A percentile compares a stretch with the other conserved stretches of the same genome.
Evolutionary conservation across 2,888 invertebrate species (phyloP).

Genomic region (Nomada hirtipes): DNA sequence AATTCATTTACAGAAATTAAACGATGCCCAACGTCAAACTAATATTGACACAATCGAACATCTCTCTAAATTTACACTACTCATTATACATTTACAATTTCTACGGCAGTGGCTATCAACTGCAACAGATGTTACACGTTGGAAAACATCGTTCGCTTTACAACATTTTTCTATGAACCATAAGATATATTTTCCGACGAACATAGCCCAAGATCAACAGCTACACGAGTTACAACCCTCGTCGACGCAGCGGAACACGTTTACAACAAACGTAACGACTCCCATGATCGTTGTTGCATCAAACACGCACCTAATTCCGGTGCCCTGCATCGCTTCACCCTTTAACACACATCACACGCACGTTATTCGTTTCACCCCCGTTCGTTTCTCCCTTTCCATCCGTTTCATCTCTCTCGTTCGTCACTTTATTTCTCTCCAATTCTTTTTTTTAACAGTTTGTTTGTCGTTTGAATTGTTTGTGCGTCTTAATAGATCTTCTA

Average conservation of each 20-base stretch:
- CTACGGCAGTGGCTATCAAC: constrained; percentile 48
- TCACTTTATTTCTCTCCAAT: constrained; percentile 4
- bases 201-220: constrained; percentile 46
- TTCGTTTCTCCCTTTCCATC: background rate
- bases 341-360: background rate
- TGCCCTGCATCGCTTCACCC: background rate
- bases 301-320: constrained; percentile 25
- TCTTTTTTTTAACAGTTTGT: constrained; percentile 15
- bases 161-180: constrained; percentile 52
- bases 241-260: constrained; percentile 33
- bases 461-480: constrained; percentile 62
- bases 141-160: constrained; percentile 17
- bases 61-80: constrained; percentile 35
- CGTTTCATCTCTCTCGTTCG: constrained; percentile 5
- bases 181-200: constrained; percentile 72
- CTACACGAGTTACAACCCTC: constrained; percentile 32
- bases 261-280: constrained; percentile 35
- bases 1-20: background rate
- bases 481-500: constrained; percentile 69
- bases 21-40: background rate
- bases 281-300: constrained; percentile 39
- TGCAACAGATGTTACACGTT: constrained; percentile 12
- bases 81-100: constrained; percentile 21
- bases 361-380: background rate
- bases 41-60: background rate